These are phyloP conservation scores for Chironomus striatipennis DNA, from an alignment of 1,140 invertebrate species.

Conservation along the genomic window DNA sequence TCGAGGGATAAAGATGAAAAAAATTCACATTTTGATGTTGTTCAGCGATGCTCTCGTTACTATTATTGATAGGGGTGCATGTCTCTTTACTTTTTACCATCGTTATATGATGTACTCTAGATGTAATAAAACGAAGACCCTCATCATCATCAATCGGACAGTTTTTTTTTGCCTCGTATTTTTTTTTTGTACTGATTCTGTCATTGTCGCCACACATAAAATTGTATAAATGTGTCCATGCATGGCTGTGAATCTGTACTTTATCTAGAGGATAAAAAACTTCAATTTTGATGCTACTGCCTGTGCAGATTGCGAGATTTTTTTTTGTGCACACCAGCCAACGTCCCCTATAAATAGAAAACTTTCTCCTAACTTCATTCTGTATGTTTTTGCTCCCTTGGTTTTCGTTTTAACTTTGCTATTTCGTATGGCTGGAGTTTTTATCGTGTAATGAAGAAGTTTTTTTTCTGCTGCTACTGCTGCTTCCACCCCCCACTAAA, in stretches of 20 bases:
- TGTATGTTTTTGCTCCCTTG: neutral
- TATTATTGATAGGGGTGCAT: neutral
- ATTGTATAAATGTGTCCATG: too few species aligned
- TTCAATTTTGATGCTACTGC: too few species aligned
- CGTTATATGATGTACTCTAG: neutral
- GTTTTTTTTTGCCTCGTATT: neutral
- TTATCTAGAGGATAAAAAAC: neutral
- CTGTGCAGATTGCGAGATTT: too few species aligned
- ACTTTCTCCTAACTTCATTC: neutral
- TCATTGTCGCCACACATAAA: neutral
- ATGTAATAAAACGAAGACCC: conserved; percentile 21
- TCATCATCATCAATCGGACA: conserved; percentile 23
- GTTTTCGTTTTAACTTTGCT: neutral
- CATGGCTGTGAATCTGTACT: neutral
- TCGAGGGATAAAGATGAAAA: too few species aligned
- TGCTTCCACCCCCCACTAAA: too few species aligned
- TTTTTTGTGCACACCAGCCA: neutral
- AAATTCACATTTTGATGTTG: too few species aligned
- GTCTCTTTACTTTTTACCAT: neutral
- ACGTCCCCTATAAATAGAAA: neutral
- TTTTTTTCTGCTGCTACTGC: too few species aligned
- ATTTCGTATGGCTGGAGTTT: neutral
- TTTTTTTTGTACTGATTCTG: neutral
- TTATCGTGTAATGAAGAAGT: conserved; percentile 13
- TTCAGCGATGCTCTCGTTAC: neutral